Base-by-base conservation (phyloP, 2,888 invertebrate genomes). In the Diadegma fenestrale region DNA sequence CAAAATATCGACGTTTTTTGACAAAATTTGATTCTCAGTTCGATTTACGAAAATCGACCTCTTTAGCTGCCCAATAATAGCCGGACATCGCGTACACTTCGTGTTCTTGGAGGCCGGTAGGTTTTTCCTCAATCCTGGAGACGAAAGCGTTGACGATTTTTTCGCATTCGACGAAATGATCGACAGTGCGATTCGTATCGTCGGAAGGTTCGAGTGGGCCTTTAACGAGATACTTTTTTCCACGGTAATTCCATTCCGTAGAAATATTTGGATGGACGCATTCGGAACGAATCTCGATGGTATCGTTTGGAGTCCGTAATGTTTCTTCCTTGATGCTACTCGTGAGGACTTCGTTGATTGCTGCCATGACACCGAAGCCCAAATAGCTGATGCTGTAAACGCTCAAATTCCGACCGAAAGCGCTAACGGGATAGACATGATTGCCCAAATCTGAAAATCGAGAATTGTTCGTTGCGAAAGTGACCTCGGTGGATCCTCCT, bases 31-130 rank as follows among this genome's bases (percentile, higher is more conserved):
- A n/a, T n/a, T n/a, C n/a, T n/a, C n/a, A n/a, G 45, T 48, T 1
- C 3, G 17, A 17, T 48, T 14, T 17, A 48, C 14, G 4, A 17
- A 61, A n/a, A 61, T 66, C 72, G 88, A 97, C 97, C 93, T 99
- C 99, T 0, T 97, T 96, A 6, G 98, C 98, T 82, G 98, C 95
- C 92, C 99, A 99, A 94, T 97, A 99, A 94, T 98, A 99, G 94
- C 99, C 99, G 91, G 98, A 98, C 94, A 99, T 98, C 17, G 98
- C 97, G 88, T 96, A 97, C 76, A 98, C 95, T 43, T 95, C 95
- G 85, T 95, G 95, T 26, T 94, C 94, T 61, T 95, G 94, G 12
- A 96, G 91, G 83, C 96, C 96, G 6, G 94, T 93, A 0, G 96
- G 96, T 87, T 95, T 95, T 41, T 94, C 94, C 26, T 95, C 94